These are phyloP conservation scores for Tringa solitaria DNA, from an alignment of 2,113 vertebrate species.

Conservation along the genomic window DNA sequence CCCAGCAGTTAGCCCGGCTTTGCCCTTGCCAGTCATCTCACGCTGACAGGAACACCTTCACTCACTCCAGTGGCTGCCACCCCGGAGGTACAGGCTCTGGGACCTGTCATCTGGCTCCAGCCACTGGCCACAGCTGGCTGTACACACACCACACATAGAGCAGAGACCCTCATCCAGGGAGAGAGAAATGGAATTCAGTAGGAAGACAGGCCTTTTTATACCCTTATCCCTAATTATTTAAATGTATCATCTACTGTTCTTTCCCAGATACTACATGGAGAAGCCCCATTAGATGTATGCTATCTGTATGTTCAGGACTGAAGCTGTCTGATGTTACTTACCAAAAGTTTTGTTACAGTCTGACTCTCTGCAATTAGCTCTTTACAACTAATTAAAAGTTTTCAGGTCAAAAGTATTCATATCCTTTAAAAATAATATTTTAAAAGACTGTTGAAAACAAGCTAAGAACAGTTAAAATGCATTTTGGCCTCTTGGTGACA, in stretches of 20 bases:
- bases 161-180: not conserved
- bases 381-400: not conserved
- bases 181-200: not conserved
- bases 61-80: not conserved
- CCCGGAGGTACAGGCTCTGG: not conserved
- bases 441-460: not conserved
- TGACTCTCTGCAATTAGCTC: not conserved
- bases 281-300: too few species aligned
- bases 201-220: not conserved
- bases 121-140: not conserved
- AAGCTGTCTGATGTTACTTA: not conserved
- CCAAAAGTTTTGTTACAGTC: not conserved
- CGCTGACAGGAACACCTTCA: rapidly evolving
- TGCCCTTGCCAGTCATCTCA: not conserved
- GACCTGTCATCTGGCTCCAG: not conserved
- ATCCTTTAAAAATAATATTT: not conserved
- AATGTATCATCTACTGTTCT: rapidly evolving
- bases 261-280: not conserved
- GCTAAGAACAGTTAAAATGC: not conserved
- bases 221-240: not conserved
- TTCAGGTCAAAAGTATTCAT: not conserved
- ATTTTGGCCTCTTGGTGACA: not conserved
- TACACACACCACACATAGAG: rapidly evolving
- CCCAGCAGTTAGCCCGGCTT: not conserved
- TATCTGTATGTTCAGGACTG: not conserved